Conservation (phyloP, 2,797 vertebrate species). For the Pseudochaenichthys georgianus region DNA sequence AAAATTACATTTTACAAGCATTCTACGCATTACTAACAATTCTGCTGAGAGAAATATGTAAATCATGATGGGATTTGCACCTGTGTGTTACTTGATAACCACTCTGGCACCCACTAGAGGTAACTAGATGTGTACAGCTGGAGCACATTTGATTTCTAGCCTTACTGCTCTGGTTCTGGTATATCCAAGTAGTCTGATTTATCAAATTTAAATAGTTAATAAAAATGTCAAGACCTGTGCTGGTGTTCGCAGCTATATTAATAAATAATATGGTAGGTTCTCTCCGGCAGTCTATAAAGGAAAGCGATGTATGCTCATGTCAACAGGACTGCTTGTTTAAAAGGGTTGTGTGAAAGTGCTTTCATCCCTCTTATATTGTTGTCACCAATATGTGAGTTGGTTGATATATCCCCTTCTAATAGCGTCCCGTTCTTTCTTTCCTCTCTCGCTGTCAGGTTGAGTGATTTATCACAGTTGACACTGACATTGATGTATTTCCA, state of each 20-base stretch:
- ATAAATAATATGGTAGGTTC: conserved; percentile 22
- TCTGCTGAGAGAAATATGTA: neutral
- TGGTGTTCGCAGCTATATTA: conserved; percentile 14
- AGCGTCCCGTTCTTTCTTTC: neutral
- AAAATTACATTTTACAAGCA: no score
- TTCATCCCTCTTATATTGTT: conserved; percentile 35
- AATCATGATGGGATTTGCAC: conserved; percentile 63
- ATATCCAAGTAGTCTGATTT: conserved; percentile 31
- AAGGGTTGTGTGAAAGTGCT: conserved; percentile 20
- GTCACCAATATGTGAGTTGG: conserved; percentile 34
- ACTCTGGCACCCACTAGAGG: conserved; percentile 38
- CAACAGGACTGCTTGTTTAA: conserved; percentile 49
- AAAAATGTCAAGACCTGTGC: conserved; percentile 41
- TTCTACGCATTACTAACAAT: neutral
- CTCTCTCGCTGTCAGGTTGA: conserved; percentile 30
- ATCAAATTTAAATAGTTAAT: conserved; percentile 46
- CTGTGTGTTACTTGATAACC: conserved; percentile 62
- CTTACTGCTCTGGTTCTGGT: conserved; percentile 37
- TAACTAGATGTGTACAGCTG: conserved; percentile 42
- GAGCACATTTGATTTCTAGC: conserved; percentile 62
- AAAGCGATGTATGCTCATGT: conserved; percentile 47
- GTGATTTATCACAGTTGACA: conserved; percentile 21
- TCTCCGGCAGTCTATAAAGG: conserved; percentile 35
- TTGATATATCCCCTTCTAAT: conserved; percentile 15
- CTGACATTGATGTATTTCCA: conserved; percentile 31